These are phyloP conservation scores for Unio pictorum DNA, from an alignment of 2,888 invertebrate species.

Conservation along the genomic window DNA sequence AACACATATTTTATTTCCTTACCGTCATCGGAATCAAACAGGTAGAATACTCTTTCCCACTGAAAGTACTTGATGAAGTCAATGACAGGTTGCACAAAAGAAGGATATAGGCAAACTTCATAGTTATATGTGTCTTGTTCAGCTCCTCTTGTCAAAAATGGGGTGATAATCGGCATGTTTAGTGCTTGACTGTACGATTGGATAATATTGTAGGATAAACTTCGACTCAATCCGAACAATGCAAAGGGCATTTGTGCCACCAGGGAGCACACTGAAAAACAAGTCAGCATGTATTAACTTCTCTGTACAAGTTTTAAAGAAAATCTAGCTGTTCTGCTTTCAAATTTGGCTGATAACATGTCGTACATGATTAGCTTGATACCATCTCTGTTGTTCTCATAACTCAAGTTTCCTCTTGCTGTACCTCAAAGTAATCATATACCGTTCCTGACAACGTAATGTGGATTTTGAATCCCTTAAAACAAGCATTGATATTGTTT, in stretches of 20 bases:
- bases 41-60: slow-evolving; percentile 90
- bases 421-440: too few species aligned
- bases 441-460: too few species aligned
- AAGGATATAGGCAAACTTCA: slow-evolving; percentile 83
- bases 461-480: too few species aligned
- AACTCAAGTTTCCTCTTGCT: too few species aligned
- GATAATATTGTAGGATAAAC: slow-evolving; percentile 60
- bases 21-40: slow-evolving; percentile 94
- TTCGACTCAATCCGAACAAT: slow-evolving; percentile 57
- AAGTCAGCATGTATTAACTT: too few species aligned
- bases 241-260: slow-evolving; percentile 56
- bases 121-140: slow-evolving; percentile 43
- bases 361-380: too few species aligned
- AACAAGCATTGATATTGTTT: too few species aligned
- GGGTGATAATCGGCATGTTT: slow-evolving; percentile 63
- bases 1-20: slow-evolving; percentile 53
- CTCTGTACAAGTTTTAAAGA: too few species aligned
- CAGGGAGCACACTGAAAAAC: slow-evolving; percentile 62
- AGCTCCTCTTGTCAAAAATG: slow-evolving; percentile 51
- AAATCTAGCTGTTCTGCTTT: too few species aligned
- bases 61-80: slow-evolving; percentile 93
- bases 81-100: slow-evolving; percentile 95
- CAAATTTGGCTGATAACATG: too few species aligned
- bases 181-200: slow-evolving; percentile 64
- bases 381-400: too few species aligned